Base-by-base conservation (phyloP, 2,113 vertebrate genomes). In the Stomatorhinus ivindoensis region DNA sequence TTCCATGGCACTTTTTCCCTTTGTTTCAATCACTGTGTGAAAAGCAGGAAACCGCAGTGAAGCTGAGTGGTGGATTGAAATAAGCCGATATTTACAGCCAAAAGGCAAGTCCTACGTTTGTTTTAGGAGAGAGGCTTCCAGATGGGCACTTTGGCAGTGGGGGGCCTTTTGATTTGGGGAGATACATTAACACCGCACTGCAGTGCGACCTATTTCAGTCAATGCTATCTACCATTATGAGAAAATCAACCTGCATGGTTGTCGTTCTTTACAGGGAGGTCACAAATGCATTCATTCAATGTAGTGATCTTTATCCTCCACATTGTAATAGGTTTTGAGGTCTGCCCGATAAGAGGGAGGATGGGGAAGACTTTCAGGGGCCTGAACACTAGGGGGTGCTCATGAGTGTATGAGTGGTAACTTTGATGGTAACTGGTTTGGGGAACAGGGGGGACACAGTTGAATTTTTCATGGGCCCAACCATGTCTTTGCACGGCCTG, bases 181-280 rank as follows among this genome's bases (percentile, higher is more conserved):
- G 69, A 44, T 35, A 53, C 53, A 24, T 86, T 47, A 55, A 85
- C 91, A 89, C 8, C 4, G 15, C 50, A 61, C 86, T 80, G 69
- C 90, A 50, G 87, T 47, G 47, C 69, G 31, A 90, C 87, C 27
- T 89, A 89, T 69, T 73, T 53, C 53, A 86, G 91, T 92, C 91
- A 80, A 89, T 89, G 11, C 83, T 80, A 87, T 88, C 47, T 47
- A 87, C 53, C 46, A 9, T 13, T 83, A 61, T 82, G 88, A 89
- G 53, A 90, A 86, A 88, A 90, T 89, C 87, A 42, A 48, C 83
- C 82, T 87, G 27, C 50, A 1, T 44, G 83, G 73, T 21, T 31
- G 17, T 87, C n/a, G 3, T 87, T 87, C 42, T 65, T 61, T 61
- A 69, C 65, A 89, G 35, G 82, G 80, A 53, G 3, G 4, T 42